Evolutionary conservation across 2,113 vertebrate species (phyloP), one percentile per base, ranked within the genome.

Genomic region (Melierax canorus): DNA sequence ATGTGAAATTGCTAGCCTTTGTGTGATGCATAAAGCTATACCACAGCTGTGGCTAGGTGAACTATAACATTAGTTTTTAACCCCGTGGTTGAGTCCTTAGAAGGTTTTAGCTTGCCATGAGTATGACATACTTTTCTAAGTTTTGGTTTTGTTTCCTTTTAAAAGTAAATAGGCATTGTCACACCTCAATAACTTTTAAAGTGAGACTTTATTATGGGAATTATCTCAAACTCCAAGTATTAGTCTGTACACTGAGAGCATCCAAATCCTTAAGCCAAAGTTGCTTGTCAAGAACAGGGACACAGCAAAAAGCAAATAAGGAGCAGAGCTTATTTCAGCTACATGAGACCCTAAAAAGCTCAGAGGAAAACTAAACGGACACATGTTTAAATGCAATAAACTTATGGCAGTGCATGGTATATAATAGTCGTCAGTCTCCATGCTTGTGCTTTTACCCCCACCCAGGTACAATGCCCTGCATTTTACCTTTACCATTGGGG

Each of bases 371-470:
- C 12, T 46, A 53, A 84, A 39, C 0, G 1, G 29, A 18, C 24
- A n/a, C 3, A 1, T 0, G 2, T 69, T 90, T 85, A 81, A 60
- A 66, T 12, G 36, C 2, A 3, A 24, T 53, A 41, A 78, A 59
- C 4, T 53, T 46, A 18, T 15, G 8, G 23, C 15, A 17, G 5
- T 14, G 16, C 34, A 9, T 19, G 7, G 8, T 29, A 45, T 69
- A 0, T 30, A 12, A 58, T 0, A 46, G 22, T 7, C 36, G 14
- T 41, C 23, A 46, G 19, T 53, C n/a, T 55, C 24, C 5, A 6
- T 15, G 9, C 23, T 34, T 59, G 41, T 55, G 11, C 10, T 89
- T 72, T 69, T 59, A n/a, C 11, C 19, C 12, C 9, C 13, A 2
- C 3, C 4, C 12, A 30, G 14, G 41, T 53, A 36, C 19, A 67